phyloP scores from a whole-genome alignment of 2,113 vertebrate species.

The Scytalopus superciliaris region DNA sequence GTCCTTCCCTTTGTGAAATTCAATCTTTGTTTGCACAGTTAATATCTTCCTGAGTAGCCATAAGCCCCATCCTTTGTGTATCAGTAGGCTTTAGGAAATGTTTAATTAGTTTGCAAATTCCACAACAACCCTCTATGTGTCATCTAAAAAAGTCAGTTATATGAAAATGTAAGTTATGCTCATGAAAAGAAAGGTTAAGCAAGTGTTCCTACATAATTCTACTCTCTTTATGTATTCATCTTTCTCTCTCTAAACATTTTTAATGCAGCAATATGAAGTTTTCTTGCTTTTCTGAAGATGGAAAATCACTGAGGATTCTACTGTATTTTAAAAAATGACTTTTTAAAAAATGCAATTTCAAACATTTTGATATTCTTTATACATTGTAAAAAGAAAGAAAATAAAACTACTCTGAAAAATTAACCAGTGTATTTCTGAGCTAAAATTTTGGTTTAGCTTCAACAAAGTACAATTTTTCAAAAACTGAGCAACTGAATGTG shows the following conservation, averaged over 20 bases:
- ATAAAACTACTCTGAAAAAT: neutral
- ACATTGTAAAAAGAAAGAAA: neutral
- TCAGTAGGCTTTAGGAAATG: neutral
- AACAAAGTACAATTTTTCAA: neutral
- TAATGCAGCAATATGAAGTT: neutral
- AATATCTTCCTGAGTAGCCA: neutral
- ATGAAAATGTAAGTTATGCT: neutral
- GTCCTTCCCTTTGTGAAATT: neutral
- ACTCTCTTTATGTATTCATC: neutral
- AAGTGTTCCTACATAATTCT: neutral
- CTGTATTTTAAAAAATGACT: neutral
- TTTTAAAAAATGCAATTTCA: neutral
- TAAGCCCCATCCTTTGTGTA: neutral
- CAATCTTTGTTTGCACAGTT: conserved; percentile 12
- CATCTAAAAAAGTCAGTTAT: neutral
- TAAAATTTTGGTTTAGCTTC: neutral
- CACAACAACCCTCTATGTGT: neutral
- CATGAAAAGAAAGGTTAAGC: neutral
- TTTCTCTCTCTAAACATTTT: neutral
- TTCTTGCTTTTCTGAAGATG: neutral
- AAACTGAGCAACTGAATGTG: neutral
- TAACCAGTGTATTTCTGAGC: neutral
- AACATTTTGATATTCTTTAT: neutral
- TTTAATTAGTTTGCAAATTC: neutral
- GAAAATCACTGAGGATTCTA: neutral